These are phyloP conservation scores for Spatulosminthurus flaviceps DNA, from an alignment of 2,888 invertebrate genomes.

Conservation along the genomic window DNA sequence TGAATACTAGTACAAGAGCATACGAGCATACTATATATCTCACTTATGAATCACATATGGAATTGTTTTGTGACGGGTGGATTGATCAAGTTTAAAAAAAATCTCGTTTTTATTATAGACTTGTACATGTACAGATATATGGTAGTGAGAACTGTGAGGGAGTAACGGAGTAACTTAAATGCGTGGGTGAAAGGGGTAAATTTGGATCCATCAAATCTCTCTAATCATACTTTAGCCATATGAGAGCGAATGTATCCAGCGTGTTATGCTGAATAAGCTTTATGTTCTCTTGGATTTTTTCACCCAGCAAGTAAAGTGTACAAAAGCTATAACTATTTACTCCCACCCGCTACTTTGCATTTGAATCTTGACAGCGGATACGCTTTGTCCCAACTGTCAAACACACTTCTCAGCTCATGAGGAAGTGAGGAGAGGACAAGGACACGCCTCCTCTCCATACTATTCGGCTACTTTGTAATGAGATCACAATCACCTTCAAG, in stretches of 20 bases:
- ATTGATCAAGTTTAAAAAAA: no score
- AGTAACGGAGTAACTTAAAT: background rate
- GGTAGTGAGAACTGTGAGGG: background rate
- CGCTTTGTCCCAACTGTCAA: constrained; percentile 45
- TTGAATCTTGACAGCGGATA: constrained; percentile 36
- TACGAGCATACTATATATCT: no score
- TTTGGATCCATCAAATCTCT: constrained; percentile 23
- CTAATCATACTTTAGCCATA: constrained; percentile 31
- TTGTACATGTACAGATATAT: background rate
- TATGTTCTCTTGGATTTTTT: constrained; percentile 7
- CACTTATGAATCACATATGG: background rate
- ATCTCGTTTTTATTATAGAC: no score
- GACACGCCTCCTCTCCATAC: constrained; percentile 37
- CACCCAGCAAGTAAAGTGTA: background rate
- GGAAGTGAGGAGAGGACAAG: constrained; percentile 22
- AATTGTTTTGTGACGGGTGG: background rate
- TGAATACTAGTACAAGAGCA: no score
- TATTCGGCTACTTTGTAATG: constrained; percentile 49
- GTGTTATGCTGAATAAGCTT: constrained; percentile 4
- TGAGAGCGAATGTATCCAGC: background rate
- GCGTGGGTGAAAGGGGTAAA: constrained; percentile 46
- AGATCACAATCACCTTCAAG: constrained; percentile 36
- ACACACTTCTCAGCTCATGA: constrained; percentile 36
- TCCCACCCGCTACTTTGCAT: constrained; percentile 10
- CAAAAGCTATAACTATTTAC: background rate